Conservation (phyloP, 2,888 invertebrate species). For the Xanthorhoe designata region DNA sequence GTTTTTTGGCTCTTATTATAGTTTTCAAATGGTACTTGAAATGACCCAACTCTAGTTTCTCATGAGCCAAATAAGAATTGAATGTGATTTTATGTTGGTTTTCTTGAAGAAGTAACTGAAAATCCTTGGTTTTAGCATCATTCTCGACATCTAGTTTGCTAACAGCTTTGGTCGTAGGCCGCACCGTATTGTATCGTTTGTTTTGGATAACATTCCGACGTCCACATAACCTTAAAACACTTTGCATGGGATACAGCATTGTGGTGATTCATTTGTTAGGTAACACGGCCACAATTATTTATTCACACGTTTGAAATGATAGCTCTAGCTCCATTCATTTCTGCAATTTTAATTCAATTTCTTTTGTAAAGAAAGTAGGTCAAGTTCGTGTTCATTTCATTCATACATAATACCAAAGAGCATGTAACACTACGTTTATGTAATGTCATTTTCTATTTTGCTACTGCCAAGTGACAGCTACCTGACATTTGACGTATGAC, state of each 20-base stretch:
- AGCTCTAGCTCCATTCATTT: background rate
- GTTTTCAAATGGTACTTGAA: constrained; percentile 67
- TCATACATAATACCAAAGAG: too few relatives aligned
- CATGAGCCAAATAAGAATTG: constrained; percentile 73
- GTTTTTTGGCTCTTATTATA: constrained; percentile 60
- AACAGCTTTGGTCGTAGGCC: constrained; percentile 47
- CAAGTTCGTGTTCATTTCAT: background rate
- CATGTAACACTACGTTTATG: too few relatives aligned
- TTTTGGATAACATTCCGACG: constrained; percentile 56
- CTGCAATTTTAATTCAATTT: background rate
- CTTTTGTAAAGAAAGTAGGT: background rate
- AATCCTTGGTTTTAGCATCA: constrained; percentile 51
- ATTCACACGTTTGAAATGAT: constrained; percentile 1
- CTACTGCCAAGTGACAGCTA: background rate
- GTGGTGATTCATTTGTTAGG: constrained; percentile 36
- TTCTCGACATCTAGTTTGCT: constrained; percentile 44
- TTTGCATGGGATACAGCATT: constrained; percentile 64
- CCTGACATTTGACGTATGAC: background rate
- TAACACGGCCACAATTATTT: constrained; percentile 15
- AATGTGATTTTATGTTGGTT: constrained; percentile 75
- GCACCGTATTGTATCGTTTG: constrained; percentile 55
- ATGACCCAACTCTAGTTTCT: constrained; percentile 69
- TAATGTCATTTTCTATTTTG: too few relatives aligned
- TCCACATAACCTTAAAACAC: constrained; percentile 76
- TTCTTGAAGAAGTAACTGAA: constrained; percentile 59